These are phyloP conservation scores for Stictonetta naevosa DNA, from an alignment of 2,113 vertebrate species.

Conservation along the genomic window DNA sequence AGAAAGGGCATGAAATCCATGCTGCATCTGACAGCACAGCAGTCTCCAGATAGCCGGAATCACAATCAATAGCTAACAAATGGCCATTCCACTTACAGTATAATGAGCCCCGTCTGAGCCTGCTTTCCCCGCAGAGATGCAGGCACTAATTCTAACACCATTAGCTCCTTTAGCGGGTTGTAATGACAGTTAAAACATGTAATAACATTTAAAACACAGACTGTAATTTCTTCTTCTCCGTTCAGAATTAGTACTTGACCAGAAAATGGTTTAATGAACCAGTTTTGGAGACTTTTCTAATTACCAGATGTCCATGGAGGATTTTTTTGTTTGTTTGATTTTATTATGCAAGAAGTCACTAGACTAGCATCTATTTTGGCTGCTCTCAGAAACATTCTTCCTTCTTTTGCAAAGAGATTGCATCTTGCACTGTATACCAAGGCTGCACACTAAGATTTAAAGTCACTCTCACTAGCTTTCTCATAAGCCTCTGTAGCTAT, in stretches of 20 bases:
- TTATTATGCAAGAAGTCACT: neutral
- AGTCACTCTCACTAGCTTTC: neutral
- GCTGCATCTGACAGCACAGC: constrained; percentile 26
- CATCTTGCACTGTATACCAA: neutral
- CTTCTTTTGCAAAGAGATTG: neutral
- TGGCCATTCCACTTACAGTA: constrained; percentile 31
- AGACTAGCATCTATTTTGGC: neutral
- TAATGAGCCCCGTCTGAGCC: constrained; percentile 8
- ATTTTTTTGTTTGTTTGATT: neutral
- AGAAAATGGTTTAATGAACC: neutral
- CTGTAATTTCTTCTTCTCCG: constrained; percentile 37
- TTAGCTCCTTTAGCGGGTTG: constrained; percentile 14
- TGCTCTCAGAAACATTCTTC: neutral
- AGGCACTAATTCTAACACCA: constrained; percentile 15
- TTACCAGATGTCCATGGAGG: constrained; percentile 7
- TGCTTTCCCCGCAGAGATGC: constrained; percentile 29
- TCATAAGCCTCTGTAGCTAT: neutral
- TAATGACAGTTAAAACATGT: constrained; percentile 49
- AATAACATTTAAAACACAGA: constrained; percentile 49
- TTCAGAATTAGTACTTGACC: constrained; percentile 44
- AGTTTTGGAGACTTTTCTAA: constrained; percentile 8
- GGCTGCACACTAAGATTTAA: neutral
- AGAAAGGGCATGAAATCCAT: neutral
- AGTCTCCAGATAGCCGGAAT: constrained; percentile 17
- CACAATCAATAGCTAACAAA: constrained; percentile 43